These are phyloP conservation scores for Dioctria rufipes DNA, from an alignment of 2,888 invertebrate genomes.

Conservation along the genomic window DNA sequence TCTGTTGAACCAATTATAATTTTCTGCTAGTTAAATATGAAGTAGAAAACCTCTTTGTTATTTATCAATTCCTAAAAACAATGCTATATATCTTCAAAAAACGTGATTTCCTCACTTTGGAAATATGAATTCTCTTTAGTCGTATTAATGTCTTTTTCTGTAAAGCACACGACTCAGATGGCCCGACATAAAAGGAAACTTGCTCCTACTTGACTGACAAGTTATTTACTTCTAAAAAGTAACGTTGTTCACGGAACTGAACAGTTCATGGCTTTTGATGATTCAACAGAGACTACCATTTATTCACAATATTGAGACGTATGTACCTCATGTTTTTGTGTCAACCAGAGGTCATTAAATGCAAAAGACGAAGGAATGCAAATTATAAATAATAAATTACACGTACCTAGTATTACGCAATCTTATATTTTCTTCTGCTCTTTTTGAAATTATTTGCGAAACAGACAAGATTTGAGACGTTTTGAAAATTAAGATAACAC, in stretches of 20 bases:
- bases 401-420: neutral
- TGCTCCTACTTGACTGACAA: neutral
- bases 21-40: no score
- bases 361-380: neutral
- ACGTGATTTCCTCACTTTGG: no score
- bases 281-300: neutral
- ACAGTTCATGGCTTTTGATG: neutral
- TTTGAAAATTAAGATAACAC: neutral
- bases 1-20: no score
- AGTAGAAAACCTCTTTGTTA: no score
- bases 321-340: no score
- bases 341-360: neutral
- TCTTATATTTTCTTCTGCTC: neutral
- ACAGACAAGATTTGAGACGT: neutral
- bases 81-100: no score
- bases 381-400: neutral
- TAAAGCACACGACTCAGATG: neutral
- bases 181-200: constrained; percentile 4
- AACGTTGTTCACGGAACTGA: neutral
- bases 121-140: no score
- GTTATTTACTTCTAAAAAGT: neutral
- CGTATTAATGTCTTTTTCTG: neutral
- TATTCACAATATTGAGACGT: neutral
- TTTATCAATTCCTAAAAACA: no score
- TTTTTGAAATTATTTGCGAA: neutral